Evolutionary conservation across 2,113 vertebrate genomes (phyloP).

Genomic region (Serilophus lunatus): DNA sequence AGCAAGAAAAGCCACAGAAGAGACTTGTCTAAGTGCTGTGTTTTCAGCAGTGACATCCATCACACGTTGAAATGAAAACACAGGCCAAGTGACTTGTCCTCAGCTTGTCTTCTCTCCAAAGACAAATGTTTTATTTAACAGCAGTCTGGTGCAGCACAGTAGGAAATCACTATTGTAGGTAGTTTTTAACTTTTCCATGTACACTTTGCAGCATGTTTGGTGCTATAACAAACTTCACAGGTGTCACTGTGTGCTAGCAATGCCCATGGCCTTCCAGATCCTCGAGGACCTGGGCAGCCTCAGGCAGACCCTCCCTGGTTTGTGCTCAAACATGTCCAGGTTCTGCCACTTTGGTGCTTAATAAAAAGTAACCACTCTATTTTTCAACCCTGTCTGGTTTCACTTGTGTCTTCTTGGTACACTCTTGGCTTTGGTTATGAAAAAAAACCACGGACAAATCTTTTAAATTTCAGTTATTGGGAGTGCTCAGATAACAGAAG

Average conservation of each 20-base stretch:
- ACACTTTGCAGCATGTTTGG: background rate
- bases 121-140: background rate
- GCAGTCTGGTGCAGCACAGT: background rate
- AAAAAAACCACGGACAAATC: background rate
- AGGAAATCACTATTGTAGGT: background rate
- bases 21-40: background rate
- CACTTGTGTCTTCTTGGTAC: background rate
- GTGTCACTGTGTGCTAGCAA: background rate
- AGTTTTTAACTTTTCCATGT: background rate
- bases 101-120: background rate
- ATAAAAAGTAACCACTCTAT: slow-evolving; percentile 43
- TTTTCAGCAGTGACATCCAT: background rate
- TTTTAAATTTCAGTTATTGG: background rate
- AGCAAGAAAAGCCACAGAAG: background rate
- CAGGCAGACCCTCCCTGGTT: background rate
- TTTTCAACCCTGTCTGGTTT: background rate
- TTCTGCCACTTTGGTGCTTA: slow-evolving; percentile 33
- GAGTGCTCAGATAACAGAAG: background rate
- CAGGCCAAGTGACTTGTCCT: background rate
- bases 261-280: background rate
- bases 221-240: background rate
- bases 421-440: accelerated
- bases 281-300: background rate
- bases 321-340: background rate
- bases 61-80: background rate